Percentiles rank a stretch among this genome's conserved stretches.
Conservation (phyloP, 2,888 invertebrate genomes). For the Microchrysa polita region DNA sequence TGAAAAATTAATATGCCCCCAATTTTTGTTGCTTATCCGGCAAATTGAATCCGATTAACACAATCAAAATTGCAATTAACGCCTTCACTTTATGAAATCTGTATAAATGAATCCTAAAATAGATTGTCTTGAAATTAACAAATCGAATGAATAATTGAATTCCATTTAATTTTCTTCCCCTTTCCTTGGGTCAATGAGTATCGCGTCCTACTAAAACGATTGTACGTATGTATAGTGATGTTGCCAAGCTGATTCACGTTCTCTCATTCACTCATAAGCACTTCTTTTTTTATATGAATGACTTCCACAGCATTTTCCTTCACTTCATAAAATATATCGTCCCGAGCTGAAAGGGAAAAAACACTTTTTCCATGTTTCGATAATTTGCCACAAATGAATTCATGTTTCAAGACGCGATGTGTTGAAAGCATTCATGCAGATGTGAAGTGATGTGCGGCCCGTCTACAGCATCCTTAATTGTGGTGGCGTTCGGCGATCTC, state of each 20-base stretch:
- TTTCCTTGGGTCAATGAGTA: constrained; percentile 22
- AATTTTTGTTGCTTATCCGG: constrained; percentile 7
- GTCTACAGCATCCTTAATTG: background rate
- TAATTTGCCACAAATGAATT: constrained; percentile 45
- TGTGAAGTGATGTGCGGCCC: no score
- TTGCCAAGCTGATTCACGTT: no score
- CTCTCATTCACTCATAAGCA: no score
- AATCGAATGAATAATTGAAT: constrained; percentile 34
- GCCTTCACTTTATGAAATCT: constrained; percentile 6
- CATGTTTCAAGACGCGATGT: constrained; percentile 34
- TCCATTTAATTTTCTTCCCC: constrained; percentile 34
- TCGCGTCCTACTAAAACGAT: background rate
- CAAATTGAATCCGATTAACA: constrained; percentile 40
- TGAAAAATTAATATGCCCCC: constrained; percentile 2
- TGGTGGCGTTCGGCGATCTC: constrained; percentile 26
- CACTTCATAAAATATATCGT: constrained; percentile 29
- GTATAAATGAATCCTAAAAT: constrained; percentile 26
- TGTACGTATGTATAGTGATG: no score
- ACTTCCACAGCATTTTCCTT: constrained; percentile 16
- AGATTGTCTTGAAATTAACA: constrained; percentile 26
- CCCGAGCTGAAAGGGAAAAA: constrained; percentile 42
- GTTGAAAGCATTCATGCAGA: constrained; percentile 36
- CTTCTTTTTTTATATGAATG: background rate
- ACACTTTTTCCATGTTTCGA: constrained; percentile 40
- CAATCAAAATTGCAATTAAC: constrained; percentile 38